A percentile compares a stretch with the other conserved stretches of the same genome.
These are phyloP conservation scores for Ennomos erosarius DNA, from an alignment of 2,888 invertebrate species.

Conservation along the genomic window DNA sequence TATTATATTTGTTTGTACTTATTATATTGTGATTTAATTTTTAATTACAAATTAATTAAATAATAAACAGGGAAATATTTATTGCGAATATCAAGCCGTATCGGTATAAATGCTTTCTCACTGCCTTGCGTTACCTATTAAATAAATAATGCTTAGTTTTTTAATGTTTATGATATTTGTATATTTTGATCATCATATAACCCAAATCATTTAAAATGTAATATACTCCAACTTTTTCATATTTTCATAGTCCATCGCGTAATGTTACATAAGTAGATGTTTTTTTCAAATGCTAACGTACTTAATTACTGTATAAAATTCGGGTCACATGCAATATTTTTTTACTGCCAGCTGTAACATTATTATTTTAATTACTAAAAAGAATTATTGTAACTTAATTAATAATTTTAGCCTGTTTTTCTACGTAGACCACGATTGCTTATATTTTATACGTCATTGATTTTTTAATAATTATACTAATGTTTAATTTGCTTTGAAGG, in stretches of 20 bases:
- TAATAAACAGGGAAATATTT: too few species aligned
- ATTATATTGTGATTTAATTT: too few species aligned
- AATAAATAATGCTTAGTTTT: conserved; percentile 2
- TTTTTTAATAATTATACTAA: neutral
- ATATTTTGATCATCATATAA: neutral
- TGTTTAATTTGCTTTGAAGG: neutral
- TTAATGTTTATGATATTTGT: neutral
- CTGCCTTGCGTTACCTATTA: conserved; percentile 4
- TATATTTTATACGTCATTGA: conserved; percentile 6
- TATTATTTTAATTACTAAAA: conserved; percentile 4
- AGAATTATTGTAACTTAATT: conserved; percentile 3
- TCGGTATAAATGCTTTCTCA: conserved; percentile 9
- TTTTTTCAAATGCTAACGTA: too few species aligned
- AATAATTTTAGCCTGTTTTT: neutral
- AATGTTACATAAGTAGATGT: too few species aligned
- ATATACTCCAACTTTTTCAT: too few species aligned
- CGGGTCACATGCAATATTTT: conserved; percentile 17
- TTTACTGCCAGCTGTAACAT: conserved; percentile 11
- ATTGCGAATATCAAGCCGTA: conserved; percentile 22
- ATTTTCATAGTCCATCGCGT: too few species aligned
- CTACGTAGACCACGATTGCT: conserved; percentile 1
- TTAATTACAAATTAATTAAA: too few species aligned
- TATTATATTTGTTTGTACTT: too few species aligned
- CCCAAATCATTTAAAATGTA: neutral
- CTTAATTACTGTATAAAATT: neutral